Percentiles rank a stretch among this genome's conserved stretches.
phyloP scores from a whole-genome alignment of 2,888 invertebrate species.

The Willowsia nigromaculata region DNA sequence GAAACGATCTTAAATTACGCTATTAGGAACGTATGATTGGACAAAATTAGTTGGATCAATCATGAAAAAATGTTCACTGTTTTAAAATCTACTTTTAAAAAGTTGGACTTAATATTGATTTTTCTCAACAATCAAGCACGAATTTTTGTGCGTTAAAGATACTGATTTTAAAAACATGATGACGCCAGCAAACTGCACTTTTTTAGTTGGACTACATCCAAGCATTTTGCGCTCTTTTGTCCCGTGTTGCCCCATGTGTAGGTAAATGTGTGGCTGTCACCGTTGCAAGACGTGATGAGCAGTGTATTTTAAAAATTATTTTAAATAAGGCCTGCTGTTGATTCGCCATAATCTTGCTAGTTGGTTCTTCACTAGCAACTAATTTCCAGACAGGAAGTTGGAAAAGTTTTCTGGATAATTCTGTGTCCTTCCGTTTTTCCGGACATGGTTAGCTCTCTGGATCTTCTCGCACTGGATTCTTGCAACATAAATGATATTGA shows the following conservation, averaged over 20 bases:
- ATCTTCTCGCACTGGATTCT: slow-evolving; percentile 20
- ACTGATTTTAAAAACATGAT: slow-evolving; percentile 39
- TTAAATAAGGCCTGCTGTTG: slow-evolving; percentile 58
- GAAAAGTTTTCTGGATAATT: slow-evolving; percentile 27
- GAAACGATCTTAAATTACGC: too few species aligned
- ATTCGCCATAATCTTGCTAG: slow-evolving; percentile 38
- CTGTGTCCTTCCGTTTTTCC: slow-evolving; percentile 45
- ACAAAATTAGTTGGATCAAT: slow-evolving; percentile 43
- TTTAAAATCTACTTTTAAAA: neutral
- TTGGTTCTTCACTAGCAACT: slow-evolving; percentile 13
- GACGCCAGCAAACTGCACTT: slow-evolving; percentile 49
- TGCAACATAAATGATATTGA: neutral
- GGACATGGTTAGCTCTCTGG: slow-evolving; percentile 22
- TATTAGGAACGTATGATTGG: too few species aligned
- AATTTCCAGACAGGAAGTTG: neutral
- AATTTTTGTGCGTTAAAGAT: neutral
- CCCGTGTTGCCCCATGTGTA: slow-evolving; percentile 35
- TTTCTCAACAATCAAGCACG: neutral
- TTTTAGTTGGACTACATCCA: slow-evolving; percentile 45
- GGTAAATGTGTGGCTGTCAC: slow-evolving; percentile 51
- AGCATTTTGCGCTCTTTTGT: slow-evolving; percentile 32
- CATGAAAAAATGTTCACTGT: slow-evolving; percentile 40
- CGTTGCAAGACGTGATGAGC: slow-evolving; percentile 2
- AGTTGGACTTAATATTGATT: neutral
- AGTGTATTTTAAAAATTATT: slow-evolving; percentile 37